Evolutionary conservation across 2,113 vertebrate genomes (phyloP), one percentile per base, ranked within the genome.

Genomic region (Oncorhynchus nerka): DNA sequence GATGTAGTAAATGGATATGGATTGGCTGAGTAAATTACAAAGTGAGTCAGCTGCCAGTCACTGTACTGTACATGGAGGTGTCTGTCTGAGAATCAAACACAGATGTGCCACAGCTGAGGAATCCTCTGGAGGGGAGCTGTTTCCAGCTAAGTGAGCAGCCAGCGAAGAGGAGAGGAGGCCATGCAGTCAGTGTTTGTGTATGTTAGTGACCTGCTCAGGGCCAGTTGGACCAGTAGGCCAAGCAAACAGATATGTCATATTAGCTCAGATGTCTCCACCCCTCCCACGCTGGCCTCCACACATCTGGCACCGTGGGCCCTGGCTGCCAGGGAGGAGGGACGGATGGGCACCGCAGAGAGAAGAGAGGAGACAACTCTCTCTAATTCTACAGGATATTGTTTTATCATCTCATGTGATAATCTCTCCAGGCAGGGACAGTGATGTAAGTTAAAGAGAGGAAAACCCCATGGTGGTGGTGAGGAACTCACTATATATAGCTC

Each of bases 201-300:
- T 48, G 68, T 39, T 19, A 7, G 32, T 48, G 68, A 68, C 32
- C 32, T 69, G 68, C 34, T 30, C 26, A 48, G 16, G 34, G 13
- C n/a, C 48, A 34, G 65, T 12, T 66, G 30, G 28, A 51, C 74
- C 16, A 22, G 66, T 13, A 51, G 20, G 48, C 16, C 51, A 19
- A 55, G 16, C 15, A 55, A 55, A 69, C 74, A 68, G 48, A 69
- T 75, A 66, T 69, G 65, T 34, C 61, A 59, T 49, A 75, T 57
- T 75, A 57, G 74, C 66, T 59, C 28, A 22, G 49, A 55, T 28
- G 19, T 26, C 74, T 13, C 62, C 26, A 6, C 30, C 66, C 74
- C 26, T 11, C 65, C 11, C 45, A 68, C 15, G 19, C 19, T 59
- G 19, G 4, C 24, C 45, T 9, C 26, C 4, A 5, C 61, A 73